These are phyloP conservation scores for Euphysa ruthae DNA, from an alignment of 30 jellyfish, hydroid and myxozoan species.

Conservation along the genomic window DNA sequence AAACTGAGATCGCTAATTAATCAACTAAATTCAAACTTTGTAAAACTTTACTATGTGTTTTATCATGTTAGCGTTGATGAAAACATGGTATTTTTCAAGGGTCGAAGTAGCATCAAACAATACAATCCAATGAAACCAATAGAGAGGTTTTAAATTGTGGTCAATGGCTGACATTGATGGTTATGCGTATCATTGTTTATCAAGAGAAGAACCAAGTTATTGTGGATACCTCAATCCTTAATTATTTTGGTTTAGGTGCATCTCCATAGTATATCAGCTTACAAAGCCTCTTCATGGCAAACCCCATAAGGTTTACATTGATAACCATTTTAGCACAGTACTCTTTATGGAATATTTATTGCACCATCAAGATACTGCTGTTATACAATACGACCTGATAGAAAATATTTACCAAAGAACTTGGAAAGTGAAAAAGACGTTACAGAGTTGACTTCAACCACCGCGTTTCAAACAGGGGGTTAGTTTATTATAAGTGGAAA, in stretches of 20 bases:
- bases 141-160: conserved; percentile 65
- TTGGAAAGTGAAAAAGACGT: conserved; percentile 38
- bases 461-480: conserved; percentile 24
- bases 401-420: conserved; percentile 39
- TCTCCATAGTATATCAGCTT: conserved; percentile 7
- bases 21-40: conserved; percentile 26
- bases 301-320: too few relatives aligned
- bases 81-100: conserved; percentile 64
- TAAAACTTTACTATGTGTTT: conserved; percentile 46
- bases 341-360: conserved; percentile 40
- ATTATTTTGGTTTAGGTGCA: conserved; percentile 41
- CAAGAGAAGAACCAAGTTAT: conserved; percentile 43
- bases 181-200: conserved; percentile 37
- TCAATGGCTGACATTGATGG: conserved; percentile 73
- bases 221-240: not conserved
- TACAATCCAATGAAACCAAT: conserved; percentile 66
- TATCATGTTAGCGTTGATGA: conserved; percentile 48
- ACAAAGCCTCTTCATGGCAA: not conserved
- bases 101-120: conserved; percentile 46
- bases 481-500: conserved; percentile 37
- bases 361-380: conserved; percentile 13
- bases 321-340: not conserved
- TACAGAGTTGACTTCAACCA: conserved; percentile 36
- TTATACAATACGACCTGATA: conserved; percentile 34
- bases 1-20: conserved; percentile 43